Evolutionary conservation across 2,888 invertebrate species (phyloP).

Genomic region (Papilio protenor): DNA sequence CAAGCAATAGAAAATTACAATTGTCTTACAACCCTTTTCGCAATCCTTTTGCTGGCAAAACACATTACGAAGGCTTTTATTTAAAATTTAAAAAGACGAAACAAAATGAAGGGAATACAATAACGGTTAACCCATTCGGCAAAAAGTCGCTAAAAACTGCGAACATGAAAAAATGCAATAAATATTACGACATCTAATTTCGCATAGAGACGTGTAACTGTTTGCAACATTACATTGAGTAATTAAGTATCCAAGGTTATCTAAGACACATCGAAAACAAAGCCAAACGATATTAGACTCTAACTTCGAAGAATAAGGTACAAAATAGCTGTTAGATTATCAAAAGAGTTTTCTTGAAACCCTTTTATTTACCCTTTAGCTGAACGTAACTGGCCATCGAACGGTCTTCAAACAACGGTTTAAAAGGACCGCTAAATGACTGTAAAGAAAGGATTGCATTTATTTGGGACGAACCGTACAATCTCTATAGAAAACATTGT

Average conservation of each 20-base stretch:
- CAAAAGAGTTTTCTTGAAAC: slow-evolving; percentile 38
- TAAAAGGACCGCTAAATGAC: slow-evolving; percentile 73
- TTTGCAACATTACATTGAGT: slow-evolving; percentile 65
- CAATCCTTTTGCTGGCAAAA: slow-evolving; percentile 66
- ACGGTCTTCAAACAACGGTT: slow-evolving; percentile 58
- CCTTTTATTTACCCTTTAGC: slow-evolving; percentile 72
- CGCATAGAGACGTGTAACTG: slow-evolving; percentile 63
- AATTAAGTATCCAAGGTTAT: slow-evolving; percentile 43
- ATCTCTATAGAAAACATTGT: slow-evolving; percentile 62
- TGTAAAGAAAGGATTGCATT: slow-evolving; percentile 78
- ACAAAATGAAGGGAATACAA: slow-evolving; percentile 45
- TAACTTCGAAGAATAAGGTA: not conserved
- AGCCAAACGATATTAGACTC: slow-evolving; percentile 16
- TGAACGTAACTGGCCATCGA: slow-evolving; percentile 74
- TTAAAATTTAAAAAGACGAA: slow-evolving; percentile 33
- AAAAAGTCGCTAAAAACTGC: slow-evolving; percentile 69
- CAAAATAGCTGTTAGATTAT: slow-evolving; percentile 26
- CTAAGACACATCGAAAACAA: not conserved
- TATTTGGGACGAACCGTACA: slow-evolving; percentile 65
- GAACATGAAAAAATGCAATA: slow-evolving; percentile 61
- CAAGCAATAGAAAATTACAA: slow-evolving; percentile 40
- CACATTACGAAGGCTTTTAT: slow-evolving; percentile 40
- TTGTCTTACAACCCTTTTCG: slow-evolving; percentile 61
- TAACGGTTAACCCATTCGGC: slow-evolving; percentile 60
- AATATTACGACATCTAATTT: slow-evolving; percentile 49